phyloP scores from a whole-genome alignment of 2,113 vertebrate genomes.

The Leucopternis melanops region DNA sequence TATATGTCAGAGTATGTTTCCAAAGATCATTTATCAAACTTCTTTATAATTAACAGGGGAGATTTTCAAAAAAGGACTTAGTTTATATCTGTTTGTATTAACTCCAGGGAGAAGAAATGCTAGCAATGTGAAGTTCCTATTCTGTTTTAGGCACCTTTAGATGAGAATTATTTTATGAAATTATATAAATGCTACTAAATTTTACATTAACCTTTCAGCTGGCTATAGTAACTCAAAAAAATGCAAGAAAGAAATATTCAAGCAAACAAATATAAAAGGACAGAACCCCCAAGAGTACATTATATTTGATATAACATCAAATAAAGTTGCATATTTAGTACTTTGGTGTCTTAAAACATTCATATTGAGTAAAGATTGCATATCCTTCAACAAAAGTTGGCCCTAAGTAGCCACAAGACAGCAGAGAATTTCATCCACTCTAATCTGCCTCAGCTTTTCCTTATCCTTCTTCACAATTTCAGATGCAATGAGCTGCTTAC shows the following conservation, averaged over 20 bases:
- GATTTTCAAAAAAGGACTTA: neutral
- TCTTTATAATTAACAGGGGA: neutral
- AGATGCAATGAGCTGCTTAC: conserved; percentile 20
- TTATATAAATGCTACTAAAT: neutral
- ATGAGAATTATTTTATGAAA: neutral
- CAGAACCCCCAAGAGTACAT: neutral
- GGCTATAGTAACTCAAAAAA: neutral
- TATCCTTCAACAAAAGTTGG: neutral
- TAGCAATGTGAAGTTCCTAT: neutral
- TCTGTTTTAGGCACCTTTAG: neutral
- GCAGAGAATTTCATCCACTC: neutral
- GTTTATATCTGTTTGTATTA: neutral
- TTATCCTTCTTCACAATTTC: conserved; percentile 9
- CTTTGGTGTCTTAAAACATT: neutral
- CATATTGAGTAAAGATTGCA: neutral
- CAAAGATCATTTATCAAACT: neutral
- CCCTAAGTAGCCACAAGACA: neutral
- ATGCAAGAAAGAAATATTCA: neutral
- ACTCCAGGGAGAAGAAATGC: neutral
- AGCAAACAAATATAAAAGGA: neutral
- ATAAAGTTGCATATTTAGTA: neutral
- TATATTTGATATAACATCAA: neutral
- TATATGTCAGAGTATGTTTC: neutral
- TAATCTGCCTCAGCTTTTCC: neutral
- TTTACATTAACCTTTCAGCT: neutral